Evolutionary conservation across 2,888 invertebrate genomes (phyloP), one percentile per base, ranked within the genome.

Genomic region (Plusia festucae): DNA sequence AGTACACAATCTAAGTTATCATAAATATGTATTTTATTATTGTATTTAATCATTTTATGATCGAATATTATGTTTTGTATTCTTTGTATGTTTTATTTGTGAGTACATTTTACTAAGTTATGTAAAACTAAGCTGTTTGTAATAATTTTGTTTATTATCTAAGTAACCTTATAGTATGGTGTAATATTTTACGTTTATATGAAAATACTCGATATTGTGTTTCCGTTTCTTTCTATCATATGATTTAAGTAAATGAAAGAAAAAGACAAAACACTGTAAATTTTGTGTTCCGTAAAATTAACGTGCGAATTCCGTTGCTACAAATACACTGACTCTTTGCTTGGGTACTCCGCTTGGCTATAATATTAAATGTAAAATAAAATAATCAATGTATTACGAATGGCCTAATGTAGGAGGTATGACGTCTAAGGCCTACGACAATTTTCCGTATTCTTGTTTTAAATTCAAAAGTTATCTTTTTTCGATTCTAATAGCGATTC

Each of bases 401-500:
- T 54, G 81, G 81, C 81, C 81, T 81, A 81, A 78, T 67, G 64
- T 76, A 74, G 79, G 68, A 62, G 69, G 78, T 82, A 76, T 57
- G 66, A 73, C 79, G 65, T 72, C 61, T n/a, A 67, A 76, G 87
- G 85, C 86, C 87, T 87, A 86, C 77, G 78, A 84, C 78, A 85
- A 79, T 79, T 74, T 87, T 85, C 78, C 76, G 82, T 83, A 70
- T 73, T 81, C 70, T 88, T 85, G 68, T 82, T 85, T 84, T 83
- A 61, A 75, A 80, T 79, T 80, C 65, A 72, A 67, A 75, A 67
- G 72, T 85, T 86, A 85, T 82, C 82, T 83, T 85, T 82, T 75
- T 92, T 84, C 86, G 89, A 93, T 91, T 91, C 85, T 93, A 91
- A 90, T 93, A 93, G 90, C 82, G 82, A 88, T 91, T 91, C 88